Conservation (phyloP, 2,113 vertebrate species). For the Lonchura striata region DNA sequence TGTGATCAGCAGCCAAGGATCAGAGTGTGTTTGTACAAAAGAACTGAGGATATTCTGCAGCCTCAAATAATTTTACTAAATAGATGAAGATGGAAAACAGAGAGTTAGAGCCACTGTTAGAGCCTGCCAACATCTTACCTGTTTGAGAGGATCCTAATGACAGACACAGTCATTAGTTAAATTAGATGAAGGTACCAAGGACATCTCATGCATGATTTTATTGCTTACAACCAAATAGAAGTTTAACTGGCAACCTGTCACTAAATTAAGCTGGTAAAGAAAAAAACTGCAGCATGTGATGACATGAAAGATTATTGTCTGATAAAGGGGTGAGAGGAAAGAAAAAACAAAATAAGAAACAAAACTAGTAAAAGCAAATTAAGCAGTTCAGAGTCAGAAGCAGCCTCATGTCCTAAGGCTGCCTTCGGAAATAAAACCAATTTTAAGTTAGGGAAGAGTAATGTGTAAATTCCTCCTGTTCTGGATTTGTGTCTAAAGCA, state of each 20-base stretch:
- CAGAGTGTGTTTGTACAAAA: constrained; percentile 25
- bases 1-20: not conserved
- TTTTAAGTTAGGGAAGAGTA: constrained; percentile 11
- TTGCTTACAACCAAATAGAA: constrained; percentile 56
- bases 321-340: not conserved
- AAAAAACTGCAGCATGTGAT: not conserved
- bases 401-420: not conserved
- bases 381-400: not conserved
- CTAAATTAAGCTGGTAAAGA: not conserved
- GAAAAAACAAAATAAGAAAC: not conserved
- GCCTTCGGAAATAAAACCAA: not conserved
- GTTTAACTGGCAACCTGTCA: constrained; percentile 3
- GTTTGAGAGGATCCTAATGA: constrained; percentile 45
- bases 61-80: constrained; percentile 38
- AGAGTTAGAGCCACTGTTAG: not conserved
- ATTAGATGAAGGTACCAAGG: constrained; percentile 44
- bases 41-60: constrained; percentile 2
- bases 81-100: constrained; percentile 14
- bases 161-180: constrained; percentile 49
- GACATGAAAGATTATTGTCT: not conserved
- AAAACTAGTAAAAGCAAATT: not conserved
- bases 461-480: not conserved
- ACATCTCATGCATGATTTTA: constrained; percentile 59
- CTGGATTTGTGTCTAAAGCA: not conserved
- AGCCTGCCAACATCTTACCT: constrained; percentile 32